These are phyloP conservation scores for Umimayanthus chanpuru DNA, from an alignment of 92 coral and sea anemone genomes.

Conservation along the genomic window DNA sequence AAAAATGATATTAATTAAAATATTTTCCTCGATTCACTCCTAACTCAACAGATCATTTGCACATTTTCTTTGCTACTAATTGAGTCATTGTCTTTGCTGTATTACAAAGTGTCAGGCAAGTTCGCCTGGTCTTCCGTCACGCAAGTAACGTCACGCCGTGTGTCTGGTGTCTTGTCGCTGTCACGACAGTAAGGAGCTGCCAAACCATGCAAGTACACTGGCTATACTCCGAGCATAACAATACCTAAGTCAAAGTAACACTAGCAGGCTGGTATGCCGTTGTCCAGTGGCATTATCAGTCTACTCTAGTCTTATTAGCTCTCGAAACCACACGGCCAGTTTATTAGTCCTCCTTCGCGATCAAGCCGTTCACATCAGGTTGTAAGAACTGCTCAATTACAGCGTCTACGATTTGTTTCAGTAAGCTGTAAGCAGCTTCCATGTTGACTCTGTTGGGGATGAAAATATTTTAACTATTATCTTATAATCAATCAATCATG, in stretches of 20 bases:
- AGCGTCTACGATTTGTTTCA: conserved; percentile 69
- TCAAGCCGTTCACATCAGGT: conserved; percentile 83
- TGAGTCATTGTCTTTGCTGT: not conserved
- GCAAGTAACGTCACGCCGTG: not conserved
- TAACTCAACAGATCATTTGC: not conserved
- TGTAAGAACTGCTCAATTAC: conserved; percentile 81
- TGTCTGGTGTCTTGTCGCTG: no score
- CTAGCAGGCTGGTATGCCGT: not conserved
- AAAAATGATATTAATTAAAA: not conserved
- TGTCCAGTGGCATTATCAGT: not conserved
- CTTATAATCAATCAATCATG: no score
- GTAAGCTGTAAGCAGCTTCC: conserved; percentile 65
- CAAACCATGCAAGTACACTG: no score
- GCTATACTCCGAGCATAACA: not conserved
- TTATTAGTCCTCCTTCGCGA: conserved; percentile 74
- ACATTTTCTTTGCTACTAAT: not conserved
- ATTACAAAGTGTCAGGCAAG: not conserved
- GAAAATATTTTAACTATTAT: not conserved
- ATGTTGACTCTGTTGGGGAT: conserved; percentile 66
- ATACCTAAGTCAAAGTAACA: no score
- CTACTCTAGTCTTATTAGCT: not conserved
- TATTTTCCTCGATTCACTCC: not conserved
- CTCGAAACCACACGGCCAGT: not conserved
- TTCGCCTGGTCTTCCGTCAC: not conserved
- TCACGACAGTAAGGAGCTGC: not conserved